These are phyloP conservation scores for Maniola hyperantus DNA, from an alignment of 2,888 invertebrate genomes.

Conservation along the genomic window DNA sequence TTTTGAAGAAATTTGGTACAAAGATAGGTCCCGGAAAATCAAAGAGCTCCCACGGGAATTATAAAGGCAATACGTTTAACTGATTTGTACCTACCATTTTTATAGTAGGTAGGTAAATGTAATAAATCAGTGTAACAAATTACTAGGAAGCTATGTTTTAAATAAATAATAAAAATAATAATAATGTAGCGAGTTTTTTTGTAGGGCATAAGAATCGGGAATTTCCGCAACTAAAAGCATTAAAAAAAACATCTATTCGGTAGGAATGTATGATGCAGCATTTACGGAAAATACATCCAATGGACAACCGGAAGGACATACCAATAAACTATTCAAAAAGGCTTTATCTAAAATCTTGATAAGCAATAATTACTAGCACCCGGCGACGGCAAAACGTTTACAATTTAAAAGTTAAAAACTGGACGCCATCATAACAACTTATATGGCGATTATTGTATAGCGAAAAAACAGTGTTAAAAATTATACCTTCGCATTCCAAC, in stretches of 20 bases:
- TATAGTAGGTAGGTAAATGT: too few species aligned
- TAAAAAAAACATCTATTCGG: constrained; percentile 3
- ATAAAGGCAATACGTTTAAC: too few species aligned
- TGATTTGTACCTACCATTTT: too few species aligned
- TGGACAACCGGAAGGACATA: constrained; percentile 62
- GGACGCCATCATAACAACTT: constrained; percentile 63
- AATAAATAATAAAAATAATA: too few species aligned
- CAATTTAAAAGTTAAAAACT: constrained; percentile 62
- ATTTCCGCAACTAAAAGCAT: constrained; percentile 1
- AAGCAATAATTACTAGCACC: constrained; percentile 73
- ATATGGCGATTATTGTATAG: constrained; percentile 68
- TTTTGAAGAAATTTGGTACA: too few species aligned
- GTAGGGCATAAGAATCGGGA: neutral
- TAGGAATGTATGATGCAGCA: constrained; percentile 16
- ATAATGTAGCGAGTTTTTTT: neutral
- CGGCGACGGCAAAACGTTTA: constrained; percentile 63
- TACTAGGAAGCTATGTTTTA: too few species aligned
- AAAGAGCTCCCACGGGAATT: too few species aligned
- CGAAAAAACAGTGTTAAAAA: constrained; percentile 69
- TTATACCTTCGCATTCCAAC: constrained; percentile 50
- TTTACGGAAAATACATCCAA: constrained; percentile 35
- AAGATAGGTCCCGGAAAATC: too few species aligned
- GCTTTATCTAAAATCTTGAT: constrained; percentile 76
- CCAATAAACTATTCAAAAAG: constrained; percentile 64
- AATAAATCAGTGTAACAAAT: too few species aligned